Evolutionary conservation across 2,888 invertebrate species (phyloP), one percentile per base, ranked within the genome.

Genomic region (Erpobdella octoculata): DNA sequence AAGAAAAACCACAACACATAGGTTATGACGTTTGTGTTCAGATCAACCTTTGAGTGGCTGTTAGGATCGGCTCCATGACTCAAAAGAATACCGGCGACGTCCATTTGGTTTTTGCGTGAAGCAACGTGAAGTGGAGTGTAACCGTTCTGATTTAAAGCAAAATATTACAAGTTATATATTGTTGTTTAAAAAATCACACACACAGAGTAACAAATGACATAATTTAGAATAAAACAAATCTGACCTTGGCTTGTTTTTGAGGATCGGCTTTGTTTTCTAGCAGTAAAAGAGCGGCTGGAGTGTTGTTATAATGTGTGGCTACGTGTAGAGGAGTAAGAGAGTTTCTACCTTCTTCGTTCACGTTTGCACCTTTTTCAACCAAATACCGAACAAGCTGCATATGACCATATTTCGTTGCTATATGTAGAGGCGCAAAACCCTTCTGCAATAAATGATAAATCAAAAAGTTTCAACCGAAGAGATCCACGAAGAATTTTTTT

Each of bases 321-420:
- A 99, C 86, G 84, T 99, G 98, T 80, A 99, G 86, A 18, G 95
- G 93, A 9, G 93, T 92, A n/a, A 99, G 86, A 9, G 96, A 96
- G 83, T 98, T 98, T 89, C 91, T 93, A 64, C 96, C 91, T 80
- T 90, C 90, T 78, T 91, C 90, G 84, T 94, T 92, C 8, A 91
- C 89, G 79, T 91, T 90, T 0, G 94, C 95, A 78, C 90, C 90
- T 80, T 96, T 93, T 82, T 96, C 95, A 75, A 97, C 87, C 66
- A 99, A 87, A 53, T 97, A 86, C 9, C 91, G 90, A 68, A 93
- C 92, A 90, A 99, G 96, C 82, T 98, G 97, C 2, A 91, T 88
- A 83, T 98, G 95, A 41, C 96, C 96, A 86, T 97, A 91, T 79
- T 87, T 87, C 65, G 95, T 89, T 77, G 96, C 93, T 71, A 99